These are phyloP conservation scores for Calliopum simillimum DNA, from an alignment of 2,888 invertebrate species.

Conservation along the genomic window DNA sequence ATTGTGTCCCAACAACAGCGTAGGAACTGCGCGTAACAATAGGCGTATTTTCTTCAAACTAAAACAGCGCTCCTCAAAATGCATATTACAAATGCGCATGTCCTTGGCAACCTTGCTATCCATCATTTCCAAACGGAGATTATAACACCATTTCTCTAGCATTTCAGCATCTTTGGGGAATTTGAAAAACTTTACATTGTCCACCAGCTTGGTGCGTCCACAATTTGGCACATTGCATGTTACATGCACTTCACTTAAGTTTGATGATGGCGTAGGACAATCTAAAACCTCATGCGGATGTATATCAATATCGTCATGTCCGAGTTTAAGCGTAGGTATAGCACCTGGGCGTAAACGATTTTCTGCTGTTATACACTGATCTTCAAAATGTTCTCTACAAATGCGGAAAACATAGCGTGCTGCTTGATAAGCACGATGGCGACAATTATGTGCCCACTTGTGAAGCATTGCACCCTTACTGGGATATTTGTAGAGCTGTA, in stretches of 20 bases:
- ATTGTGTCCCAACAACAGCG: conserved; percentile 52
- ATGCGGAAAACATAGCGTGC: conserved; percentile 53
- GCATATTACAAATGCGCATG: conserved; percentile 52
- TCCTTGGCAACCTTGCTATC: conserved; percentile 25
- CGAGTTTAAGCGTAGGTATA: conserved; percentile 52
- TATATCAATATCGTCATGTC: conserved; percentile 25
- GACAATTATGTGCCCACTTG: conserved; percentile 56
- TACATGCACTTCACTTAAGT: background rate
- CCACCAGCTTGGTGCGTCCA: conserved; percentile 35
- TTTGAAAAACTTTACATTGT: conserved; percentile 40
- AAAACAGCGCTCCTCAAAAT: conserved; percentile 55
- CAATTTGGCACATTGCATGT: conserved; percentile 43
- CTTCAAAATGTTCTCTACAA: conserved; percentile 51
- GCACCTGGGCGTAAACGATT: conserved; percentile 45
- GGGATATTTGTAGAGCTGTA: conserved; percentile 51
- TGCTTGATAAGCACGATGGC: conserved; percentile 55
- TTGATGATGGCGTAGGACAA: conserved; percentile 3
- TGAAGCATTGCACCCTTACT: conserved; percentile 48
- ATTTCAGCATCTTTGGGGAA: conserved; percentile 43
- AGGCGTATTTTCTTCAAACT: conserved; percentile 43
- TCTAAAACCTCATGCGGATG: conserved; percentile 7
- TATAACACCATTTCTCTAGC: conserved; percentile 53
- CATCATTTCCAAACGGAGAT: conserved; percentile 43
- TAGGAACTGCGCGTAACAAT: conserved; percentile 52
- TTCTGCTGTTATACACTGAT: conserved; percentile 47